These are phyloP conservation scores for Psilopsiagon aymara DNA, from an alignment of 2,113 vertebrate species.

Conservation along the genomic window DNA sequence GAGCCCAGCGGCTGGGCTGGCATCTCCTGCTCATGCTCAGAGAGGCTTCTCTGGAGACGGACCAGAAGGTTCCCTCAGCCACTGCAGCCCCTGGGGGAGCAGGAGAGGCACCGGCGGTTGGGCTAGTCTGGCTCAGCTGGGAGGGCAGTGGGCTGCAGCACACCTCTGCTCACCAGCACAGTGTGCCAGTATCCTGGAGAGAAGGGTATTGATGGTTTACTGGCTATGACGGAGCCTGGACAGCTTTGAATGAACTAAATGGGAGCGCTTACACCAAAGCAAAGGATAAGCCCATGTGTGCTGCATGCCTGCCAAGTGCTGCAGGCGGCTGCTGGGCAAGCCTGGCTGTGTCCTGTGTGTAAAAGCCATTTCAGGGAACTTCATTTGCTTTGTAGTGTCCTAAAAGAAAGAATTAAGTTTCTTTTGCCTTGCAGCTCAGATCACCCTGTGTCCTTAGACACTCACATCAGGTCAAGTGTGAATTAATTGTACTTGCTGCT, in stretches of 20 bases:
- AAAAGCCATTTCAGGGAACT: neutral
- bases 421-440: neutral
- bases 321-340: accelerated
- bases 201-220: neutral
- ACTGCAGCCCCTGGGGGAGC: neutral
- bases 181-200: neutral
- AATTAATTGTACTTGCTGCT: neutral
- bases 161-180: accelerated
- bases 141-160: neutral
- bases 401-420: neutral
- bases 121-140: neutral
- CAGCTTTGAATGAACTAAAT: neutral
- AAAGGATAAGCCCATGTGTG: neutral
- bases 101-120: neutral
- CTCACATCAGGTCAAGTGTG: neutral
- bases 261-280: accelerated
- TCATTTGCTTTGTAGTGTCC: neutral
- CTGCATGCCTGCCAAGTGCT: neutral
- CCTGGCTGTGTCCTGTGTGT: neutral
- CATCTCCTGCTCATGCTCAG: neutral
- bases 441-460: neutral
- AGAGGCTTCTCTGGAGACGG: neutral
- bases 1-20: neutral
- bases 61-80: neutral
- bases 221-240: accelerated